Evolutionary conservation across 2,113 vertebrate species (phyloP).

Genomic region (Oryzias curvinotus): DNA sequence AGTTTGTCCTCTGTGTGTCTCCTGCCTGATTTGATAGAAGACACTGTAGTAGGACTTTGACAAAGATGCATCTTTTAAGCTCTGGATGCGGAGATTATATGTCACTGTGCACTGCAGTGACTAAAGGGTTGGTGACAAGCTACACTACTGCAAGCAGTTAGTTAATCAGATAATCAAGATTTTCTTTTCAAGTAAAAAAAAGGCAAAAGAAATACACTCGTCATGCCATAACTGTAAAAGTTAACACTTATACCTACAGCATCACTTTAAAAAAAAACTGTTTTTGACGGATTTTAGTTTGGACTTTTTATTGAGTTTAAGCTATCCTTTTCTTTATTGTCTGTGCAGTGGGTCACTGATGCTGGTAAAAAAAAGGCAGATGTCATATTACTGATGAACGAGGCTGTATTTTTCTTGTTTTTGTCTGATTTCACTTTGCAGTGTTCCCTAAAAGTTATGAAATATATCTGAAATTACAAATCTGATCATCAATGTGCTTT

Average conservation of each 20-base stretch:
- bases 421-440: slow-evolving; percentile 58
- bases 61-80: neutral
- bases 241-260: neutral
- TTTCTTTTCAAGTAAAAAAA: slow-evolving; percentile 24
- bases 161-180: slow-evolving; percentile 15
- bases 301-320: slow-evolving; percentile 45
- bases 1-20: slow-evolving; percentile 20
- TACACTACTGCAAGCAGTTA: slow-evolving; percentile 16
- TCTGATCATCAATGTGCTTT: slow-evolving; percentile 37
- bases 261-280: too few relatives aligned
- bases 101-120: slow-evolving; percentile 5
- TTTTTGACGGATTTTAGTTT: too few relatives aligned
- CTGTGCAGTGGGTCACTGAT: slow-evolving; percentile 56
- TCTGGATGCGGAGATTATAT: slow-evolving; percentile 5
- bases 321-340: slow-evolving; percentile 46
- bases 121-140: slow-evolving; percentile 23
- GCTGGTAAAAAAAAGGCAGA: slow-evolving; percentile 73
- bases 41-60: slow-evolving; percentile 9
- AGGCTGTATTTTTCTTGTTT: slow-evolving; percentile 49
- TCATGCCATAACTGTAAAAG: slow-evolving; percentile 5
- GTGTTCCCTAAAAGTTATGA: slow-evolving; percentile 52
- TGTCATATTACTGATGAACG: slow-evolving; percentile 70
- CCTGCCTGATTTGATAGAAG: slow-evolving; percentile 18
- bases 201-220: slow-evolving; percentile 10
- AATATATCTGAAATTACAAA: slow-evolving; percentile 48